phyloP scores from a whole-genome alignment of 2,113 vertebrate species.

The Pycnonotus jocosus region DNA sequence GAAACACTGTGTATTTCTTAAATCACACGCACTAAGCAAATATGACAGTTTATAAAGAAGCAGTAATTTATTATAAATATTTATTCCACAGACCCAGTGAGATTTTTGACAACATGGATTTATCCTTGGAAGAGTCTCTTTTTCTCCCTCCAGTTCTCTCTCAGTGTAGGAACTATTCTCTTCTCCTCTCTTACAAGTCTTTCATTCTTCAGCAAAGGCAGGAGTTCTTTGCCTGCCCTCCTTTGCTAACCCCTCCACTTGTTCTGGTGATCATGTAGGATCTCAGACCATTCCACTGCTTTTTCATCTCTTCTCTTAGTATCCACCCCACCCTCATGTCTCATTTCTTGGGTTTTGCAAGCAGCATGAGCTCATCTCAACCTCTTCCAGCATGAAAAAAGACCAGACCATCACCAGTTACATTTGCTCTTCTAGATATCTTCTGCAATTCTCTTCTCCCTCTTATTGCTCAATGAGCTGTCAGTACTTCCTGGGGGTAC shows the following conservation, averaged over 20 bases:
- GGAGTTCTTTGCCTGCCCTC: neutral
- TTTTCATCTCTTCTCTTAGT: neutral
- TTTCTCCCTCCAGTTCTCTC: neutral
- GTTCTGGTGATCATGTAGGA: neutral
- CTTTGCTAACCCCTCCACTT: neutral
- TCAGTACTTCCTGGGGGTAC: neutral
- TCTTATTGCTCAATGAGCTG: neutral
- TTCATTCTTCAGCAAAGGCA: neutral
- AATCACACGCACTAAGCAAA: neutral
- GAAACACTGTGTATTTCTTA: neutral
- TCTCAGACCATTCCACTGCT: neutral
- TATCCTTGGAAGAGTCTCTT: neutral
- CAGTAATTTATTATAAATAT: neutral
- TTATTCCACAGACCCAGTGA: neutral
- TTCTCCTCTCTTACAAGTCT: neutral
- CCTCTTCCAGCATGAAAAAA: neutral
- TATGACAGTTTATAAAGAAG: neutral
- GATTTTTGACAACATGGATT: neutral
- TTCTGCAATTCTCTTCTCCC: neutral
- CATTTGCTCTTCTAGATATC: neutral
- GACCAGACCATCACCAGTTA: neutral
- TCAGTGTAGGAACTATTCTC: neutral
- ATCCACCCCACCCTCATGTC: neutral
- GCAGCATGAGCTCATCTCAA: neutral
- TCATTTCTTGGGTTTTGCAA: neutral